Percentiles rank a stretch among this genome's conserved stretches.
Conservation (phyloP, 2,797 vertebrate species). For the Danio choprae region DNA sequence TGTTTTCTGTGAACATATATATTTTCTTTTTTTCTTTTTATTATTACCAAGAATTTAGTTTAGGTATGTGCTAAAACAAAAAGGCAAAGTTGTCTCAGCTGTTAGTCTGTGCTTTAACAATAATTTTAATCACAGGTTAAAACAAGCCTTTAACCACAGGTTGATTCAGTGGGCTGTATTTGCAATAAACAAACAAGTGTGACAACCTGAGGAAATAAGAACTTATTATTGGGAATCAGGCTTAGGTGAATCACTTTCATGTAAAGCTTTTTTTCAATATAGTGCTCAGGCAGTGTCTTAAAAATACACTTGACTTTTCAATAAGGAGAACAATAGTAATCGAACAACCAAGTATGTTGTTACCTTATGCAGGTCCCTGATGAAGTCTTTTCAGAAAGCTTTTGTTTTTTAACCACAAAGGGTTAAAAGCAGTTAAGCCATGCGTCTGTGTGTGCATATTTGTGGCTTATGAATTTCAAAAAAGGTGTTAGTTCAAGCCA, state of each 20-base stretch:
- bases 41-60: neutral
- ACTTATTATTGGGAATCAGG: slow-evolving; percentile 1
- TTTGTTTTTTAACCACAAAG: neutral
- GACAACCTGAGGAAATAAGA: neutral
- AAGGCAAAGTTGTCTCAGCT: too few relatives aligned
- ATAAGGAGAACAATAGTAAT: neutral
- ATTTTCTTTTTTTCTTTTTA: too few relatives aligned
- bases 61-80: neutral
- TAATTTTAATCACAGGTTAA: slow-evolving; percentile 43
- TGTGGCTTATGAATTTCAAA: neutral
- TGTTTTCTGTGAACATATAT: too few relatives aligned
- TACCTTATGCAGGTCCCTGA: neutral
- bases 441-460: neutral
- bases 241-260: neutral
- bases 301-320: neutral
- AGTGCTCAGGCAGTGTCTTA: neutral
- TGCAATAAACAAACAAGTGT: slow-evolving; percentile 23
- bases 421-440: neutral
- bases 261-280: neutral
- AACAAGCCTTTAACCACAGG: slow-evolving; percentile 43
- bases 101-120: slow-evolving; percentile 28
- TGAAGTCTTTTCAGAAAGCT: neutral
- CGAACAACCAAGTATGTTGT: neutral
- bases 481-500: neutral
- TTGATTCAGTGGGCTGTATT: slow-evolving; percentile 23